Evolutionary conservation across 2,113 vertebrate species (phyloP).

Genomic region (Sapajus apella): DNA sequence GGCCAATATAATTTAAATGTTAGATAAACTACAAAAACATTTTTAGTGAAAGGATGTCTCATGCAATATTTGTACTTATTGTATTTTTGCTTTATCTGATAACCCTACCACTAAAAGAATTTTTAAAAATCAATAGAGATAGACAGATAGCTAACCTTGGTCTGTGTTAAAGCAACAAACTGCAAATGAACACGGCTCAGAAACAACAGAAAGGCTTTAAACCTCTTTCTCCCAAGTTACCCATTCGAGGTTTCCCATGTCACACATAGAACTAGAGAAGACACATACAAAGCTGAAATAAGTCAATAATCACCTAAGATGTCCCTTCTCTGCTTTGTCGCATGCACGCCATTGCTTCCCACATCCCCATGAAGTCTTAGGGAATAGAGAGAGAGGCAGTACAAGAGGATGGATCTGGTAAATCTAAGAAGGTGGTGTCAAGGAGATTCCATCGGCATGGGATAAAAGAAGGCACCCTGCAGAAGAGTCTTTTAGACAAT

Average conservation of each 20-base stretch:
- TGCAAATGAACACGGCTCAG: background rate
- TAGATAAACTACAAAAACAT: background rate
- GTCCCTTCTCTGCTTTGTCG: background rate
- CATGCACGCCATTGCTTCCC: background rate
- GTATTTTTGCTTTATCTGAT: background rate
- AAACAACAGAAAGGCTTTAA: background rate
- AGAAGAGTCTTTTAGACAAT: background rate
- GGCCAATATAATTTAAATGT: background rate
- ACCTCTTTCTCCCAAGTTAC: background rate
- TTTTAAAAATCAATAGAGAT: conserved; percentile 4
- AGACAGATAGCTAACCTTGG: background rate
- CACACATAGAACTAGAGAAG: background rate
- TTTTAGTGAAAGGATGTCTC: background rate
- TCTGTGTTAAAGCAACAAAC: background rate
- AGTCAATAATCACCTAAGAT: background rate
- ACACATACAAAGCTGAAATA: background rate
- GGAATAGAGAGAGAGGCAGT: background rate
- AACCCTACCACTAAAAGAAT: background rate
- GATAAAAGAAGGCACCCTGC: background rate
- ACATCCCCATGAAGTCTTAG: background rate
- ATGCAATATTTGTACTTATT: background rate
- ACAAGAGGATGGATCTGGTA: background rate
- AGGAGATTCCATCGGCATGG: background rate
- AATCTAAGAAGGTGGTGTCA: background rate
- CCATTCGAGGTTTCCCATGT: background rate